Evolutionary conservation across 92 coral and sea anemone species (phyloP), one percentile per base, ranked within the genome.

Genomic region (Bergia sp.): DNA sequence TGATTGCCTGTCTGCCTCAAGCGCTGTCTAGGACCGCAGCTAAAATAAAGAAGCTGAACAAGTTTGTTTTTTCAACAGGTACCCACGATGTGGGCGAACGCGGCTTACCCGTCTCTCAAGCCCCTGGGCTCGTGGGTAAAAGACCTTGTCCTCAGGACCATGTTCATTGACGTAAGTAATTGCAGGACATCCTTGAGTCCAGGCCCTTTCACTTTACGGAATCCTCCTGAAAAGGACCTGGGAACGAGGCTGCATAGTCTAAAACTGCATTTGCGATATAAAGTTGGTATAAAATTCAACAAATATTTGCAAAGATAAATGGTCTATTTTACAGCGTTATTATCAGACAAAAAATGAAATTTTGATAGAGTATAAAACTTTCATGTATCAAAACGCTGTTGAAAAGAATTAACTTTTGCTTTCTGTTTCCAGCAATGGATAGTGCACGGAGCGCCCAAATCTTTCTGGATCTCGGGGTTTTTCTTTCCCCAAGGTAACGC

Each of bases 61-160:
- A 53, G 42, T 7, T 23, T 64, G 37, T 1, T 8, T 72, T 67
- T 23, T 81, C 81, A 40, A 37, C 86, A 97, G 99, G 99, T 97
- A 18, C 99, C 99, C 73, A 89, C 91, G 9, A 94, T 97, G 99
- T 97, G 99, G 99, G 91, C 99, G 1, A 95, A 94, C 23, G 97
- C 98, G 0, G 98, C 99, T 3, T 97, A 95, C 69, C 99, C 99
- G 43, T 97, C 99, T 11, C 91, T 97, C 10, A 97, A 97, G 85
- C 96, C 99, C 13, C 96, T 97, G 37, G 99, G 98, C 20, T 97
- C 99, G 49, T 97, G 99, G 99, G 99, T 97, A 42, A 97, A 97
- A 82, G 99, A 97, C 86, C 89, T 97, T 64, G 96, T 97, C 6
- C 94, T 96, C 71, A 89, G 99, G 80, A 93, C 96, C 86, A 90